Percentiles rank a stretch among this genome's conserved stretches.
phyloP scores from a whole-genome alignment of 1,140 invertebrate species.

The Vanessa atalanta region DNA sequence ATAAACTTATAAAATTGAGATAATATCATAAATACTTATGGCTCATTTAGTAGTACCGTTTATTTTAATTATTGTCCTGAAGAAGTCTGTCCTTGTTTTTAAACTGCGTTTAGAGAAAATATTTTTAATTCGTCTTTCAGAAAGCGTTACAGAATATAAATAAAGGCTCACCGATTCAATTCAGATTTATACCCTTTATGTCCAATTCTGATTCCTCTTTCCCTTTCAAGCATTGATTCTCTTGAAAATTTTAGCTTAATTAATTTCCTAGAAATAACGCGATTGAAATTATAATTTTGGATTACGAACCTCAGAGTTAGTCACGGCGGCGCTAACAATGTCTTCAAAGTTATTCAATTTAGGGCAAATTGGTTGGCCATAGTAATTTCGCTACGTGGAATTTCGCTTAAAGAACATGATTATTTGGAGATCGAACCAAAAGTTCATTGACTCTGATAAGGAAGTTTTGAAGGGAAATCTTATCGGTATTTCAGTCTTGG shows the following conservation, averaged over 20 bases:
- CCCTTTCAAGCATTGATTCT: conserved; percentile 34
- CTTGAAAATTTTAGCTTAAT: conserved; percentile 44
- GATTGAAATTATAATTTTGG: conserved; percentile 52
- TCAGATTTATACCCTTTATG: conserved; percentile 15
- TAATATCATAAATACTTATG: too few relatives aligned
- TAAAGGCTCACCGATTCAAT: conserved; percentile 20
- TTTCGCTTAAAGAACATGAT: conserved; percentile 40
- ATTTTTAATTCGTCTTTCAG: conserved; percentile 6
- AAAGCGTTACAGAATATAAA: conserved; percentile 19
- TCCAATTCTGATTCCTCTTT: conserved; percentile 22
- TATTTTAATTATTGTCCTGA: too few relatives aligned
- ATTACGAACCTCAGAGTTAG: conserved; percentile 40
- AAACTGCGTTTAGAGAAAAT: conserved; percentile 4
- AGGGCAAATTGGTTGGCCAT: conserved; percentile 44
- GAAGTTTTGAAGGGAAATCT: conserved; percentile 31
- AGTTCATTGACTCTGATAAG: conserved; percentile 34
- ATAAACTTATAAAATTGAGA: too few relatives aligned
- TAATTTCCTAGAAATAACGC: conserved; percentile 47
- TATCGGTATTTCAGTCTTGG: conserved; percentile 32
- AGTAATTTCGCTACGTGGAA: conserved; percentile 42
- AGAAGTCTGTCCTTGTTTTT: not conserved
- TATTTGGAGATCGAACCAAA: conserved; percentile 29
- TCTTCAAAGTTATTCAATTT: conserved; percentile 59
- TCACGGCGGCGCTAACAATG: conserved; percentile 44
- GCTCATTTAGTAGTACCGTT: too few relatives aligned